Evolutionary conservation across 2,113 vertebrate species (phyloP), one percentile per base, ranked within the genome.

Genomic region (Petroica traversi): DNA sequence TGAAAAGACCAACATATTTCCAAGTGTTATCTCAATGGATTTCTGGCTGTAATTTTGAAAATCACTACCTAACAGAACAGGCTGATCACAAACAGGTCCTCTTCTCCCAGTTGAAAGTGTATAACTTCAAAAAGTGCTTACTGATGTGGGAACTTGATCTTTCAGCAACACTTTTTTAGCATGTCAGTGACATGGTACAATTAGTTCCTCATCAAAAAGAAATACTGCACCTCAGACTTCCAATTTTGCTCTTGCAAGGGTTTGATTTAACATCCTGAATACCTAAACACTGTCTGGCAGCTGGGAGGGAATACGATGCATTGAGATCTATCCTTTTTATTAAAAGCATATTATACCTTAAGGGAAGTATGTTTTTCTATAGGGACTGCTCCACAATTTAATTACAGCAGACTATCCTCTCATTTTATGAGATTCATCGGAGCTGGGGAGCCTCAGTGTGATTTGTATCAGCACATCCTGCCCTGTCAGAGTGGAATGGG

Each of bases 291-390:
- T 77, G 11, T 29, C 58, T 88, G 63, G 48, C 59, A 88, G 72
- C 36, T 71, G 43, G 59, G 46, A 34, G 88, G 46, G 48, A 95
- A 67, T 86, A 51, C 3, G 9, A 8, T 80, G 63, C 49, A 63
- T 34, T n/a, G 14, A 90, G 57, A 94, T 80, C 81, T 93, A 95
- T 74, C 66, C 51, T 93, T 73, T 97, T 97, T 89, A 96, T 97
- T 95, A 97, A 97, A 96, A 87, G 83, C 85, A 95, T 91, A 96
- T 97, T 83, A 93, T 86, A 89, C 67, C 74, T 96, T 93, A 88
- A 95, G 86, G 83, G 75, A 94, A 92, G 31, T 36, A 36, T 93
- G 40, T 88, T 59, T 94, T 94, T 91, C 75, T 89, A 17, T 61
- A 59, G 82, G 45, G 72, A 93, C 76, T 87, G 22, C 58, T 95